A percentile compares a stretch with the other conserved stretches of the same genome.
Conservation (phyloP, 1,140 invertebrate species). For the Drosophila suzukii region DNA sequence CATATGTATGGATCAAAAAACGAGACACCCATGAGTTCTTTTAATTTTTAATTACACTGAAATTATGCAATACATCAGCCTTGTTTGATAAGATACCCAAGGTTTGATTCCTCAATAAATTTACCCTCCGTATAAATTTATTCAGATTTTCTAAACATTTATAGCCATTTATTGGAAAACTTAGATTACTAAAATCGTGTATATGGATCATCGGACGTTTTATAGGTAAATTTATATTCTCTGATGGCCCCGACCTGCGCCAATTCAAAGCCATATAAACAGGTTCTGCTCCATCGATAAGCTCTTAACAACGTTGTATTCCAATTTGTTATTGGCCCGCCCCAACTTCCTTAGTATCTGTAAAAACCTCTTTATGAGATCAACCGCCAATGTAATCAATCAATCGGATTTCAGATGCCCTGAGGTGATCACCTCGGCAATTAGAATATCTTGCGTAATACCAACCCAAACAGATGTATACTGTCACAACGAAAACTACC, state of each 20-base stretch:
- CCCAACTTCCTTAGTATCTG: slow-evolving; percentile 27
- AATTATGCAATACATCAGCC: too few relatives aligned
- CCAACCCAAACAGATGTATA: slow-evolving; percentile 34
- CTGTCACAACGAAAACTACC: not conserved
- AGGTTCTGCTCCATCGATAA: slow-evolving; percentile 12
- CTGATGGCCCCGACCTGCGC: slow-evolving; percentile 33
- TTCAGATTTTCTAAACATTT: too few relatives aligned
- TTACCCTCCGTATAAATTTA: too few relatives aligned
- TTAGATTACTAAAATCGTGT: too few relatives aligned
- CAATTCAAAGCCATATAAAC: slow-evolving; percentile 19
- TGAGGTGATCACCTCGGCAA: slow-evolving; percentile 40
- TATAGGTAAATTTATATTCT: too few relatives aligned
- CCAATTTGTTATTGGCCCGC: not conserved
- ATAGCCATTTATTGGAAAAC: too few relatives aligned
- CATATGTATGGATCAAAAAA: too few relatives aligned
- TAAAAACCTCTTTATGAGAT: slow-evolving; percentile 46
- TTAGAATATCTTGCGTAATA: slow-evolving; percentile 54
- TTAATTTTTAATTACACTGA: too few relatives aligned
- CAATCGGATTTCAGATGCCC: slow-evolving; percentile 32
- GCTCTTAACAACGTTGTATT: not conserved
- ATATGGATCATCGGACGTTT: too few relatives aligned
- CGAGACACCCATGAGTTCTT: too few relatives aligned
- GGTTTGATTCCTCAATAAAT: too few relatives aligned
- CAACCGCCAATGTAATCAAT: slow-evolving; percentile 36
- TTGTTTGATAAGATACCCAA: too few relatives aligned